A percentile compares a stretch with the other conserved stretches of the same genome.
phyloP scores from a whole-genome alignment of 1,140 invertebrate species.

The Planococcus citri region DNA sequence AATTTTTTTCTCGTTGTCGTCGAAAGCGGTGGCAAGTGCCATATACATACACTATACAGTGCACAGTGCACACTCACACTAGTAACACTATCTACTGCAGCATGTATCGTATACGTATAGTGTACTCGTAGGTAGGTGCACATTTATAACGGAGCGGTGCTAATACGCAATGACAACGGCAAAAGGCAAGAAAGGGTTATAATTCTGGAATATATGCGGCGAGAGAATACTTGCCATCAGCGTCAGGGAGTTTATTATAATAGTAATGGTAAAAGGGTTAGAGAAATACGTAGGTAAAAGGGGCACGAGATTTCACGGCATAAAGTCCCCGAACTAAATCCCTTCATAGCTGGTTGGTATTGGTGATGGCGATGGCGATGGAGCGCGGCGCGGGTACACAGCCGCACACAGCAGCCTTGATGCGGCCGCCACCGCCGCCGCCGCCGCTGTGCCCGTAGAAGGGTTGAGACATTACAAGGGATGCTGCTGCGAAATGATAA shows the following conservation, averaged over 20 bases:
- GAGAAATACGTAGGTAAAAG: conserved; percentile 14
- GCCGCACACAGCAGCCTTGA: background rate
- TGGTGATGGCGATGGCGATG: no score
- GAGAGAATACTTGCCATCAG: conserved; percentile 16
- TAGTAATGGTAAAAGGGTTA: conserved; percentile 19
- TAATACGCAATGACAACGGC: conserved; percentile 16
- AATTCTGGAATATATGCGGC: conserved; percentile 15
- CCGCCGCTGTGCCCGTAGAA: background rate
- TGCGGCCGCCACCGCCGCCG: background rate
- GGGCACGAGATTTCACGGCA: conserved; percentile 17
- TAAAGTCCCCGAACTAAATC: conserved; percentile 19
- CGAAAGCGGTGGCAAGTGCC: background rate
- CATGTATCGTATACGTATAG: background rate
- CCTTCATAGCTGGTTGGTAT: conserved; percentile 18
- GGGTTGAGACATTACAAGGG: conserved; percentile 18
- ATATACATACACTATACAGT: background rate
- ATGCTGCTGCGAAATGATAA: conserved; percentile 15
- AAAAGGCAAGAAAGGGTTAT: conserved; percentile 12
- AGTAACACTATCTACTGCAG: background rate
- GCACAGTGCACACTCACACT: background rate
- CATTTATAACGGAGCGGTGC: background rate
- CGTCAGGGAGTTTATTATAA: conserved; percentile 11
- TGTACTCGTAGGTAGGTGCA: background rate
- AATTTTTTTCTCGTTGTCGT: background rate
- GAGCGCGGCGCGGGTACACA: no score